Evolutionary conservation across 2,888 invertebrate species (phyloP).

Genomic region (Thyatira batis): DNA sequence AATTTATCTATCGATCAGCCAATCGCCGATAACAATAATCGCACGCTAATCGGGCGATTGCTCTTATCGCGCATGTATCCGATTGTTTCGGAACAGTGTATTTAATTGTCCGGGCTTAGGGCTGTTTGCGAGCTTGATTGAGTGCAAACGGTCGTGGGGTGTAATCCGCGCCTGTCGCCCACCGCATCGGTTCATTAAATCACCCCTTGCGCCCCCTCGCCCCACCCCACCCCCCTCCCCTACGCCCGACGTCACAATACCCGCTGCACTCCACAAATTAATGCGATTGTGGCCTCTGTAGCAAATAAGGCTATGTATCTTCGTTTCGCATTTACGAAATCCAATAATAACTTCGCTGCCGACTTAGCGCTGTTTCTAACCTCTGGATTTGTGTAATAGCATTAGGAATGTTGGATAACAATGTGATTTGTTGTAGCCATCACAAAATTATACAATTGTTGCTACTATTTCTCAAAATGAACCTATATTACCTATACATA

Average conservation of each 20-base stretch:
- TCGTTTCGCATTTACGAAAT: conserved; percentile 38
- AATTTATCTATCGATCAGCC: conserved; percentile 32
- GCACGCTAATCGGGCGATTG: conserved; percentile 59
- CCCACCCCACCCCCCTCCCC: conserved; percentile 29
- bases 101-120: conserved; percentile 78
- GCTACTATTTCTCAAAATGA: too few relatives aligned
- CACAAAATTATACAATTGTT: not conserved
- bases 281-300: conserved; percentile 69
- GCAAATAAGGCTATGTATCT: conserved; percentile 54
- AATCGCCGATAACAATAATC: conserved; percentile 51
- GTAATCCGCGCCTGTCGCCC: conserved; percentile 78
- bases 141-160: conserved; percentile 78
- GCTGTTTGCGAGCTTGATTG: conserved; percentile 80
- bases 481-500: too few relatives aligned
- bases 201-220: conserved; percentile 50
- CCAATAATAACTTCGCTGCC: conserved; percentile 7
- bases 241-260: conserved; percentile 49
- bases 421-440: not conserved
- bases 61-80: conserved; percentile 69
- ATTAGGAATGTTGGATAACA: too few relatives aligned
- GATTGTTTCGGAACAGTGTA: conserved; percentile 75
- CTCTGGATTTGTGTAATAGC: not conserved
- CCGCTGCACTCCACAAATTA: conserved; percentile 75
- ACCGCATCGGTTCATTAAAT: conserved; percentile 79
- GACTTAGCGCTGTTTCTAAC: not conserved